Base-by-base conservation (phyloP, 2,113 vertebrate species). In the Isichthys henryi region DNA sequence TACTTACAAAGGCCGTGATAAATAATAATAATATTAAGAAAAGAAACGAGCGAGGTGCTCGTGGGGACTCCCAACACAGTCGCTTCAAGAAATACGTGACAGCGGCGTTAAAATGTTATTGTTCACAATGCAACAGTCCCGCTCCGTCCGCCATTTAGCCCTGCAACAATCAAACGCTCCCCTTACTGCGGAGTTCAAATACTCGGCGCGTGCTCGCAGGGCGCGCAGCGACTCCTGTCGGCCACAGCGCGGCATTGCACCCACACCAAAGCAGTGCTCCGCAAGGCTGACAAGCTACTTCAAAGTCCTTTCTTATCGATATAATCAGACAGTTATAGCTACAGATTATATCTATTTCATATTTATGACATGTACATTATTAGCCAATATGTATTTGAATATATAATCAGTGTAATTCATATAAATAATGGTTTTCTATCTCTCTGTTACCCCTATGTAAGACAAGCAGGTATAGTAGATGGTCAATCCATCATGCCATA, bases 121-220 rank as follows among this genome's bases (percentile, higher is more conserved):
- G 96, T 96, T 95, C 94, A 94, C 92, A 92, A 88, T 91, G 87
- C 92, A 92, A 93, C 94, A 93, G 91, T 91, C 93, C 94, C 91
- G 91, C 95, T 93, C 92, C 92, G 93, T 95, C 96, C 96, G 96
- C 96, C 96, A 96, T 96, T 96, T 95, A 95, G 94, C 93, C 93
- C 92, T 93, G 94, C 95, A 95, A 94, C 94, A 95, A 96, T 94
- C 95, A 93, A 96, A 96, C 95, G 95, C 95, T 95, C 96, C 95
- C 95, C 95, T 94, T 95, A 93, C 94, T 95, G 95, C 95, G 92
- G 95, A 94, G 93, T 80, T 91, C 87, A 92, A 86, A 82, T 62
- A 27, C 80, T 85, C 45, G 5, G 35, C 49, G 58, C 48, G 66
- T 74, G 15, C 50, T 52, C 3, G 11, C 27, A 89, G 0, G 19